Evolutionary conservation across 2,888 invertebrate genomes (phyloP), one percentile per base, ranked within the genome.

Genomic region (Clepsis dumicolana): DNA sequence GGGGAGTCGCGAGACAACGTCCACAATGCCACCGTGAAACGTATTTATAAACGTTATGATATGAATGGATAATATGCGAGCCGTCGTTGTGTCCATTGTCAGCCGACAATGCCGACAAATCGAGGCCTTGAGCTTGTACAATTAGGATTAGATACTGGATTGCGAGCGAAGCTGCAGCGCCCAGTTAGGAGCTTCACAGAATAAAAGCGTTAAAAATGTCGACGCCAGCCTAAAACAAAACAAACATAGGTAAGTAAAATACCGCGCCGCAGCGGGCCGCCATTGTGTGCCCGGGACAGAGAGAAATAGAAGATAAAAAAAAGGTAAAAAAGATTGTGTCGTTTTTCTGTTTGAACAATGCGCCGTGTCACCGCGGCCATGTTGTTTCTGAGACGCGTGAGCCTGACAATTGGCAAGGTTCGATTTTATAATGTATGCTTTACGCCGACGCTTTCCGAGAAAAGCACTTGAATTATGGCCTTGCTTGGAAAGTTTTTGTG

Each of bases 281-380:
- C 91, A 91, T 93, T 92, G 91, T 91, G 91, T 91, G 81, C 75
- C 73, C 75, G 75, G 79, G 78, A 83, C 79, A 82, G 86, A 85
- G 85, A 75, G 74, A 71, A 71, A 75, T 78, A 78, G 87, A 88
- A 89, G 85, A 85, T 82, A 83, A 87, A 82, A 82, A 84, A 84
- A 84, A 85, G 80, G 76, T 78, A 89, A 90, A 90, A 89, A 91
- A 87, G 82, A 87, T 88, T 89, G 89, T 90, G 88, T 91, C 89
- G 90, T 89, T 89, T 90, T 84, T 88, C 88, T 91, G 91, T 91
- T 90, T 90, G 91, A 90, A 92, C 92, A 93, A 93, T 87, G 84
- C 85, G 78, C 82, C 86, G 86, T 90, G 93, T 93, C 93, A 87
- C 87, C 86, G 89, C 81, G 86, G 92, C 92, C 91, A 91, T 90